These are phyloP conservation scores for Chymomyza caudatula DNA, from an alignment of 2,888 invertebrate species.

Conservation along the genomic window DNA sequence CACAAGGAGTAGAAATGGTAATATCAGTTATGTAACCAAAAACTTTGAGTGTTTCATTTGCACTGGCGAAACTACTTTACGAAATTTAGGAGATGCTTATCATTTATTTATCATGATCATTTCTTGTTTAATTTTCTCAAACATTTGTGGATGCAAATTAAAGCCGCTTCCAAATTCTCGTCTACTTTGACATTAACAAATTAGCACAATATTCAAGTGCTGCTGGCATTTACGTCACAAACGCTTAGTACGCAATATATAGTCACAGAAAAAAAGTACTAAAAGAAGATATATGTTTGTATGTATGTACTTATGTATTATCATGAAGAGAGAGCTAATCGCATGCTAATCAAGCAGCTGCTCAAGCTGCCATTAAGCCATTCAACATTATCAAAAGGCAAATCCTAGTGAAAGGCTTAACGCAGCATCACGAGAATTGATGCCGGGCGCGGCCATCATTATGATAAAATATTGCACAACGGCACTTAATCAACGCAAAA, in stretches of 20 bases:
- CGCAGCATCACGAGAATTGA: neutral
- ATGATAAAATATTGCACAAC: constrained; percentile 38
- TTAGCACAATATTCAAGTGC: neutral
- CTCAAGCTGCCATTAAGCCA: constrained; percentile 24
- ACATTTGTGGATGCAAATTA: neutral
- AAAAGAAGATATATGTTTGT: neutral
- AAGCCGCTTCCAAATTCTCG: neutral
- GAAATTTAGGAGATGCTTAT: too few species aligned
- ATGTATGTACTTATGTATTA: neutral
- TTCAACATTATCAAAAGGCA: constrained; percentile 28
- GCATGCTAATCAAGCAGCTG: constrained; percentile 27
- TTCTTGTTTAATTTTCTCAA: neutral
- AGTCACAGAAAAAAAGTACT: neutral
- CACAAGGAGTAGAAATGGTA: too few species aligned
- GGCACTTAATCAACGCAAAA: constrained; percentile 35
- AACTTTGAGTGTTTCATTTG: too few species aligned
- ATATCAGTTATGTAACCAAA: too few species aligned
- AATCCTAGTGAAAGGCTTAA: constrained; percentile 20
- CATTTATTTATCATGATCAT: too few species aligned
- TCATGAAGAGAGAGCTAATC: constrained; percentile 31
- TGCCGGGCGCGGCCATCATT: constrained; percentile 26
- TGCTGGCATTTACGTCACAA: neutral
- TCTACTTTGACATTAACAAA: neutral
- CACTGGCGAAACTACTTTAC: too few species aligned
- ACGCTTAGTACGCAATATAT: neutral